These are phyloP conservation scores for Nyctibius bracteatus DNA, from an alignment of 2,113 vertebrate genomes.

Conservation along the genomic window DNA sequence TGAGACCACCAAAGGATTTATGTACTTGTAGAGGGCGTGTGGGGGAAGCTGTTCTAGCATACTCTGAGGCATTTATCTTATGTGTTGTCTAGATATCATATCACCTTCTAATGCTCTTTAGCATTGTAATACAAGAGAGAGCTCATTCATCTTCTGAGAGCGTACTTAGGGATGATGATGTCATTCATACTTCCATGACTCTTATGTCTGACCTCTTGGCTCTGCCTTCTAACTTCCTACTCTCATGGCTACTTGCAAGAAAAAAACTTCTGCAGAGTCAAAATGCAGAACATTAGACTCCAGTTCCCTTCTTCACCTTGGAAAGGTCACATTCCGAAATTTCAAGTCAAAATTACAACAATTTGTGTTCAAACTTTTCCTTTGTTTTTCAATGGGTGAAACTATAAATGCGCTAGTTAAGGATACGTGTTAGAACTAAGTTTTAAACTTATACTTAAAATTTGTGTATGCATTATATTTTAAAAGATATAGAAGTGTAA, in stretches of 20 bases:
- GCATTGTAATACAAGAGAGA: slow-evolving; percentile 72
- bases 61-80: slow-evolving; percentile 64
- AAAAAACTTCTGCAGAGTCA: background rate
- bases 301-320: background rate
- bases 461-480: background rate
- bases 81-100: slow-evolving; percentile 73
- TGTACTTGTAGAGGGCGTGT: slow-evolving; percentile 18
- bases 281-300: background rate
- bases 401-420: background rate
- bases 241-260: slow-evolving; percentile 34
- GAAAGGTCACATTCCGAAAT: background rate
- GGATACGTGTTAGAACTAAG: background rate
- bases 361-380: background rate
- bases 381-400: background rate
- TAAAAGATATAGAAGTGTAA: background rate
- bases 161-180: slow-evolving; percentile 76
- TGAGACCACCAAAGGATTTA: slow-evolving; percentile 46
- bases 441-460: background rate
- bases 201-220: slow-evolving; percentile 51
- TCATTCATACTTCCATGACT: slow-evolving; percentile 75
- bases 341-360: background rate
- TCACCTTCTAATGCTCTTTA: slow-evolving; percentile 81
- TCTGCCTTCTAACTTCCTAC: slow-evolving; percentile 50
- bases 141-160: slow-evolving; percentile 63
- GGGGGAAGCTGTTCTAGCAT: slow-evolving; percentile 42